Conservation (phyloP, 1,140 invertebrate species). For the Anoplolepis gracilipes region DNA sequence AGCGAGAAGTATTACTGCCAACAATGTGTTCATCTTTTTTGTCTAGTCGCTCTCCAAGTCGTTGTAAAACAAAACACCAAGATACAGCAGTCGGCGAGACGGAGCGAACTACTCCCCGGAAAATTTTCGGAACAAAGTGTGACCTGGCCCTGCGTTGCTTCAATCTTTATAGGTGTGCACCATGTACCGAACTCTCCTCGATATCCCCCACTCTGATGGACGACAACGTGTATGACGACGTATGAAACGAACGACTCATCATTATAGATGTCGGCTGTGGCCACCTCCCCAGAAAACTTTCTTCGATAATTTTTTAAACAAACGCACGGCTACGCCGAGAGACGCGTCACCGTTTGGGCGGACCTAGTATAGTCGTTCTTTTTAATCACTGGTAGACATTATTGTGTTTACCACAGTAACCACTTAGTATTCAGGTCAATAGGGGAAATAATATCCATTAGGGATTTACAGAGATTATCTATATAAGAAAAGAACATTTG, state of each 20-base stretch:
- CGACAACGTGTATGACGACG: slow-evolving; percentile 54
- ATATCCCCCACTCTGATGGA: slow-evolving; percentile 67
- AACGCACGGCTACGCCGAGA: slow-evolving; percentile 69
- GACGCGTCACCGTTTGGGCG: slow-evolving; percentile 66
- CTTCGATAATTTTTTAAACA: slow-evolving; percentile 86
- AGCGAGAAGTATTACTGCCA: slow-evolving; percentile 78
- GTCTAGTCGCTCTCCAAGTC: slow-evolving; percentile 4
- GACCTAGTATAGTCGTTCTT: slow-evolving; percentile 62
- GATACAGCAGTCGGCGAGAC: neutral
- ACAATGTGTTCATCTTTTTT: slow-evolving; percentile 79
- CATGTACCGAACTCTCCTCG: slow-evolving; percentile 72
- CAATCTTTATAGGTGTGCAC: slow-evolving; percentile 84
- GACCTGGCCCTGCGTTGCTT: slow-evolving; percentile 81
- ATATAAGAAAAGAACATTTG: neutral
- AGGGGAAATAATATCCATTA: slow-evolving; percentile 38
- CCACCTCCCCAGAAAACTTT: slow-evolving; percentile 78
- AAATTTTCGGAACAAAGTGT: slow-evolving; percentile 85
- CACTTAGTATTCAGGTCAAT: slow-evolving; percentile 73
- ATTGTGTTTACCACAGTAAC: neutral
- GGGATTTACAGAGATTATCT: slow-evolving; percentile 1
- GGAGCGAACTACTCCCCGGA: slow-evolving; percentile 68
- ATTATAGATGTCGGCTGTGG: slow-evolving; percentile 41
- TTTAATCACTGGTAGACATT: slow-evolving; percentile 15
- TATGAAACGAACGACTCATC: slow-evolving; percentile 56
- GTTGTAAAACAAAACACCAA: neutral